phyloP scores from a whole-genome alignment of 2,888 invertebrate genomes.

The Lacanobia wlatinum region DNA sequence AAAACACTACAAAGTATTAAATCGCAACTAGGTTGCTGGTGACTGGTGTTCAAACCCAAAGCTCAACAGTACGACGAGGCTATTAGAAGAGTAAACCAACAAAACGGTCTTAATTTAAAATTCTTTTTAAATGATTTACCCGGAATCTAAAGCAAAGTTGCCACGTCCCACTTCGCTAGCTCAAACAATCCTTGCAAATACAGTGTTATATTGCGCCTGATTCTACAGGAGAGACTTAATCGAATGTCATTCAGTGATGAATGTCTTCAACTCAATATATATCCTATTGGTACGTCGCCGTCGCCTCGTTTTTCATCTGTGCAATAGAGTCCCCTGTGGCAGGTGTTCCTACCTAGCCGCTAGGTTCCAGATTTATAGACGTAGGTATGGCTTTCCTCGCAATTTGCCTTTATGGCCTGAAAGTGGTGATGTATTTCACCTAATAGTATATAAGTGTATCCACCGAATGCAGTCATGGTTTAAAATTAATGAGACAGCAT shows the following conservation, averaged over 20 bases:
- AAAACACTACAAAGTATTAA: no score
- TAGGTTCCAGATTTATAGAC: constrained; percentile 49
- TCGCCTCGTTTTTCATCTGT: constrained; percentile 52
- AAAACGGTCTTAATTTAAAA: neutral
- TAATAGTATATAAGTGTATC: constrained; percentile 34
- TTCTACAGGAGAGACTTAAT: constrained; percentile 45
- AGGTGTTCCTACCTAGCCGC: constrained; percentile 40
- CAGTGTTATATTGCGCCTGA: constrained; percentile 26
- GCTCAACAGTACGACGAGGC: neutral
- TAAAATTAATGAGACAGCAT: constrained; percentile 9
- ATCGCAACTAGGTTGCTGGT: no score
- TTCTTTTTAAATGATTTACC: neutral
- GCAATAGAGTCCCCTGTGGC: constrained; percentile 39
- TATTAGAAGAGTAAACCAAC: neutral
- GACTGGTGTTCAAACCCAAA: neutral
- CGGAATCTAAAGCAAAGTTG: neutral
- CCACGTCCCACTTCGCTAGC: neutral
- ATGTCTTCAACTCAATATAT: constrained; percentile 49
- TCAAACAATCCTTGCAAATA: constrained; percentile 42
- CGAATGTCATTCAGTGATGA: constrained; percentile 59
- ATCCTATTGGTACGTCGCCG: constrained; percentile 29
- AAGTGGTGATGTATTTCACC: constrained; percentile 30
- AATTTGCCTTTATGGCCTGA: constrained; percentile 42
- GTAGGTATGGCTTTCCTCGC: constrained; percentile 24
- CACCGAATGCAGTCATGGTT: constrained; percentile 22